These are phyloP conservation scores for Datnioides undecimradiatus DNA, from an alignment of 2,113 vertebrate genomes.

Conservation along the genomic window DNA sequence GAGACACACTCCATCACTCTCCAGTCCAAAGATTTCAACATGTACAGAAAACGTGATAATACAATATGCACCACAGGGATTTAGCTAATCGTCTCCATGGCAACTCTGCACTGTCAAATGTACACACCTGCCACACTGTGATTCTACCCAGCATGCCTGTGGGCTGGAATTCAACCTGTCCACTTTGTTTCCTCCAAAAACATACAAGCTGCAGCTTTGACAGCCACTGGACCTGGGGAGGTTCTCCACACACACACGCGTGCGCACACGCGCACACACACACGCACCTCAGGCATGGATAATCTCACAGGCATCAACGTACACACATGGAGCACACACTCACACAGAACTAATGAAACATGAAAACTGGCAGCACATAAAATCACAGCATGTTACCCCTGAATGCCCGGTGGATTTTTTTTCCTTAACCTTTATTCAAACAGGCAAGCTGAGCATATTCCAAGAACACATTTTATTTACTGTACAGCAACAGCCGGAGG, in stretches of 20 bases:
- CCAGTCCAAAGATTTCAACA: neutral
- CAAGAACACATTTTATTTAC: constrained; percentile 35
- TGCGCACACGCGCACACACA: neutral
- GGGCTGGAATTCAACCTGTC: constrained; percentile 60
- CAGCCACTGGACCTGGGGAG: constrained; percentile 30
- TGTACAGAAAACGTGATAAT: constrained; percentile 7
- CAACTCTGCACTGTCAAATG: constrained; percentile 42
- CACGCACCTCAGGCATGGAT: neutral
- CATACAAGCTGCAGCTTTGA: constrained; percentile 46
- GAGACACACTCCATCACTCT: constrained; percentile 3
- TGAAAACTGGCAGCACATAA: constrained; percentile 51
- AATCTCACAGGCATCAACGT: constrained; percentile 16
- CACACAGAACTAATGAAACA: constrained; percentile 49
- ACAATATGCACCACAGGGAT: neutral
- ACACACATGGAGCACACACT: constrained; percentile 2
- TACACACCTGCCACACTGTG: constrained; percentile 46
- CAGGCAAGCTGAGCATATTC: constrained; percentile 39
- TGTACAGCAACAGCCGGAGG: constrained; percentile 40
- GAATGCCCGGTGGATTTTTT: constrained; percentile 36
- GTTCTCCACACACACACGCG: neutral
- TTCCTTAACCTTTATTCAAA: constrained; percentile 57
- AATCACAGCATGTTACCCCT: constrained; percentile 28
- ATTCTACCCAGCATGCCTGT: constrained; percentile 47
- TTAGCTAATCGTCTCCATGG: constrained; percentile 39
- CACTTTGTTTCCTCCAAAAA: constrained; percentile 44